Evolutionary conservation across 2,797 vertebrate genomes (phyloP).

Genomic region (Lacerta viridis): DNA sequence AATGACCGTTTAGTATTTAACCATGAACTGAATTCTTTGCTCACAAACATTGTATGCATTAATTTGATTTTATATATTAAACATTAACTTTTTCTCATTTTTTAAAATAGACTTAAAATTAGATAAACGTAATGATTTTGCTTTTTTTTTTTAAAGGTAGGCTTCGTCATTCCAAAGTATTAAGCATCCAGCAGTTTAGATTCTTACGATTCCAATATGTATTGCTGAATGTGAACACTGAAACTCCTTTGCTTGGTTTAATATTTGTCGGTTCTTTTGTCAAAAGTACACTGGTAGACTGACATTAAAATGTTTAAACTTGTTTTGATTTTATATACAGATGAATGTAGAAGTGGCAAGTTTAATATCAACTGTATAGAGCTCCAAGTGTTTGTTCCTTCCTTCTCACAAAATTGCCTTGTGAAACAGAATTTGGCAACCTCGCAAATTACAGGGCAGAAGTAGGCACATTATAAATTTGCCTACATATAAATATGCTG

Average conservation of each 20-base stretch:
- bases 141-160: constrained; percentile 13
- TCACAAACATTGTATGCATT: constrained; percentile 52
- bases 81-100: background rate
- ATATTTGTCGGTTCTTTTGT: constrained; percentile 1
- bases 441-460: background rate
- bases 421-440: background rate
- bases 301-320: constrained; percentile 19
- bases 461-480: background rate
- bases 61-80: constrained; percentile 51
- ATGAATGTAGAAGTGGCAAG: background rate
- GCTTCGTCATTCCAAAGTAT: background rate
- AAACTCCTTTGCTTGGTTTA: background rate
- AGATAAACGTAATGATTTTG: background rate
- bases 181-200: background rate
- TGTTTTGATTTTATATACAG: constrained; percentile 6
- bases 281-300: constrained; percentile 11
- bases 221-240: background rate
- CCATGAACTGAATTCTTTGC: constrained; percentile 53
- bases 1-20: constrained; percentile 68
- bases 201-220: background rate
- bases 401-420: background rate
- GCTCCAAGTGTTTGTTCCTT: background rate
- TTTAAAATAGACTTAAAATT: background rate
- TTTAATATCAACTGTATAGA: background rate
- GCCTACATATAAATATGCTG: background rate